phyloP scores from a whole-genome alignment of 53 echinoderm and acorn worm genomes.

The Crossaster papposus region DNA sequence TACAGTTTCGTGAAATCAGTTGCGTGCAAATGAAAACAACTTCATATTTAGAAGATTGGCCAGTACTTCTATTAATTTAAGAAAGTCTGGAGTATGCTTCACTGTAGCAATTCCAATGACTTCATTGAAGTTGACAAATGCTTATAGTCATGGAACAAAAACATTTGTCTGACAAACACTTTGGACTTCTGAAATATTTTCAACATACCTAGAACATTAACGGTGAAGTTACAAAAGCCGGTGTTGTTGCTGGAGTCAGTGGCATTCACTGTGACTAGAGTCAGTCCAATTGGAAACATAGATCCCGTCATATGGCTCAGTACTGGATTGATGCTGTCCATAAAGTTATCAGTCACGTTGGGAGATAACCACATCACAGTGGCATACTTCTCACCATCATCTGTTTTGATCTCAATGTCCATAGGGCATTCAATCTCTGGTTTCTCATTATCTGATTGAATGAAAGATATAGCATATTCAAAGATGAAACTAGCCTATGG shows the following conservation, averaged over 20 bases:
- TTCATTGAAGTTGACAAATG: no score
- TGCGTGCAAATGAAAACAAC: no score
- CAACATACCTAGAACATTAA: constrained; percentile 5
- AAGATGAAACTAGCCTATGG: no score
- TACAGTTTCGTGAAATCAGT: no score
- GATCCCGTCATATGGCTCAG: background rate
- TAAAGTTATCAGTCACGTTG: constrained; percentile 16
- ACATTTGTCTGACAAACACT: no score
- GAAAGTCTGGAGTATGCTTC: no score
- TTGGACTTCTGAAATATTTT: no score
- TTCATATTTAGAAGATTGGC: no score
- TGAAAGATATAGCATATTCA: background rate
- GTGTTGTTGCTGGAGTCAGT: background rate
- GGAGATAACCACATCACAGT: background rate
- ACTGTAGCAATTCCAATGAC: no score
- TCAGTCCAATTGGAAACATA: background rate
- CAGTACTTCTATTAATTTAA: no score
- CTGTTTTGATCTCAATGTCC: background rate
- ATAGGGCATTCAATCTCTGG: constrained; percentile 5
- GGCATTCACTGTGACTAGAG: background rate
- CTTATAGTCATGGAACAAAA: no score
- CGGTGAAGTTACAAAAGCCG: background rate
- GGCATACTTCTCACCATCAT: background rate
- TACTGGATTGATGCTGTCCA: background rate
- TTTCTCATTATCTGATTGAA: background rate